phyloP scores from a whole-genome alignment of 2,797 vertebrate genomes.

The Lepus oiostolus region DNA sequence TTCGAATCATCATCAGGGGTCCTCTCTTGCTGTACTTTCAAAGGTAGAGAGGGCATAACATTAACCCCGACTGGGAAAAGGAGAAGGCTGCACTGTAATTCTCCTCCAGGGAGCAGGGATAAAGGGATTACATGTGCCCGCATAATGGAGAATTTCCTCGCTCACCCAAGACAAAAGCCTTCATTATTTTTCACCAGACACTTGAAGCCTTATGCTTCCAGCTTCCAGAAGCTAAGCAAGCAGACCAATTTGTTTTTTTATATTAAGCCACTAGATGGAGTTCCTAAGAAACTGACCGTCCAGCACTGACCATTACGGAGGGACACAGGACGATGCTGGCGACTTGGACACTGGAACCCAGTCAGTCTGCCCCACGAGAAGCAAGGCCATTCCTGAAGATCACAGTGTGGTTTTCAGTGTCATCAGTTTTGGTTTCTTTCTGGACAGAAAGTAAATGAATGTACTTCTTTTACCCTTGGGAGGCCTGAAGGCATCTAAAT shows the following conservation, averaged over 20 bases:
- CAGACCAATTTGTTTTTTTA: not conserved
- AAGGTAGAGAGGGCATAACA: constrained; percentile 80
- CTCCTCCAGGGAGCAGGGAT: constrained; percentile 78
- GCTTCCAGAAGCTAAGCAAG: constrained; percentile 46
- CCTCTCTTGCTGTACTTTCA: constrained; percentile 85
- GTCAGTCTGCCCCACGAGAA: not conserved
- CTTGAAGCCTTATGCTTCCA: constrained; percentile 62
- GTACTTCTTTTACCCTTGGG: not conserved
- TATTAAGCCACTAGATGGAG: constrained; percentile 65
- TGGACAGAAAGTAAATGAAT: not conserved
- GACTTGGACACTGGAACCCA: not conserved
- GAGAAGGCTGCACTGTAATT: constrained; percentile 74
- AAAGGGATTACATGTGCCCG: constrained; percentile 80
- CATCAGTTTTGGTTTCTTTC: constrained; percentile 4
- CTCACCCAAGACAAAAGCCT: constrained; percentile 83
- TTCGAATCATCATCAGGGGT: constrained; percentile 84
- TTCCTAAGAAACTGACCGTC: constrained; percentile 37
- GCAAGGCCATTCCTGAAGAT: not conserved
- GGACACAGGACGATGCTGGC: not conserved
- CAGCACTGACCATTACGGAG: not conserved
- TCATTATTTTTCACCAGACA: constrained; percentile 81
- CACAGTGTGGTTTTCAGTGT: not conserved
- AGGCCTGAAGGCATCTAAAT: constrained; percentile 4
- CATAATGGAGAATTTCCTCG: constrained; percentile 81
- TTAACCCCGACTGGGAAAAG: constrained; percentile 83